Conservation (phyloP, 35 echinoderm and acorn worm species). For the Eucidaris tribuloides region DNA sequence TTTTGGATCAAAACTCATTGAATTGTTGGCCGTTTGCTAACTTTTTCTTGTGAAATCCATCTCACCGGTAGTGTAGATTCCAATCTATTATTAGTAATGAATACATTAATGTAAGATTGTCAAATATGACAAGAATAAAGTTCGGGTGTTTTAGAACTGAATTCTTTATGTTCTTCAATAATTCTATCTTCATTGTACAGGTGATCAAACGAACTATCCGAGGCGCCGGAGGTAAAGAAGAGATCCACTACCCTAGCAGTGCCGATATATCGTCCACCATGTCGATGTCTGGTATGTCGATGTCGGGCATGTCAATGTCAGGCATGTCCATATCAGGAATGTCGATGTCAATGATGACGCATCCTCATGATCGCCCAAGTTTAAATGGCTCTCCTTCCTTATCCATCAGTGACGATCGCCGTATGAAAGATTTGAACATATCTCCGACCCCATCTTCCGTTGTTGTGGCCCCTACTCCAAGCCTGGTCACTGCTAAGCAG, state of each 20-base stretch:
- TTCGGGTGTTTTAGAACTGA: too few species aligned
- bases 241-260: constrained; percentile 65
- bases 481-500: background rate
- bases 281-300: background rate
- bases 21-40: too few species aligned
- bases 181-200: too few species aligned
- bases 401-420: constrained; percentile 40
- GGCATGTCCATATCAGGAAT: too few species aligned
- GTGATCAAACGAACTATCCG: constrained; percentile 71
- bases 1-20: too few species aligned
- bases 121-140: too few species aligned
- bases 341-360: background rate
- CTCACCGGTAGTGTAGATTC: too few species aligned
- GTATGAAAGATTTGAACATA: background rate
- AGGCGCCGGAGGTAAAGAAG: constrained; percentile 80
- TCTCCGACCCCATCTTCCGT: constrained; percentile 39
- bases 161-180: too few species aligned
- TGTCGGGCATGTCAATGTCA: background rate
- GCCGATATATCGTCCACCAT: constrained; percentile 15
- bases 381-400: constrained; percentile 23
- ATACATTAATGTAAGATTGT: too few species aligned
- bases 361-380: background rate
- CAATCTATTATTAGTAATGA: too few species aligned
- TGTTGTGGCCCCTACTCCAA: constrained; percentile 4
- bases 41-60: too few species aligned